These are phyloP conservation scores for Gobio occitaniae DNA, from an alignment of 2,797 vertebrate species.

Conservation along the genomic window DNA sequence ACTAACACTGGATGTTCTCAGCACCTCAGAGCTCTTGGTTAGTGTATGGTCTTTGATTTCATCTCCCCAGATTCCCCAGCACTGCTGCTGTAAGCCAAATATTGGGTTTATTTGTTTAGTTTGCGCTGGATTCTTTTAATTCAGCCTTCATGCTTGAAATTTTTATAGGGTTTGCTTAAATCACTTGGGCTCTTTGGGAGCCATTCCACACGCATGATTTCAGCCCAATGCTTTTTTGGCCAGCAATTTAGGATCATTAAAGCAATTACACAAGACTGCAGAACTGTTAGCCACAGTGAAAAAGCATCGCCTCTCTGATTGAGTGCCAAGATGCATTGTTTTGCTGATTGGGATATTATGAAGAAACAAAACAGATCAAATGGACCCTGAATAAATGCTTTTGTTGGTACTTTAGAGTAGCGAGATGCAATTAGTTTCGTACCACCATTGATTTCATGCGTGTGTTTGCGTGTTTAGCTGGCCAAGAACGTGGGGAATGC, in stretches of 20 bases:
- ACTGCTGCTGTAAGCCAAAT: not conserved
- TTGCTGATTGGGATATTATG: constrained; percentile 34
- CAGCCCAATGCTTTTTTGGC: not conserved
- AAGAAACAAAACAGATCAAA: constrained; percentile 46
- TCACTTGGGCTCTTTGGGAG: constrained; percentile 57
- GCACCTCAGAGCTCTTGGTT: constrained; percentile 98
- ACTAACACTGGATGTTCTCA: constrained; percentile 94
- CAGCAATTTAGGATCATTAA: constrained; percentile 41
- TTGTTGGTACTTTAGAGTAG: constrained; percentile 12
- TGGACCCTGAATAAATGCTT: constrained; percentile 34
- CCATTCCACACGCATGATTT: constrained; percentile 25
- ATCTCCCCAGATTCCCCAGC: constrained; percentile 22
- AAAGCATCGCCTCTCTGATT: constrained; percentile 30
- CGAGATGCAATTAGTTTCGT: constrained; percentile 18
- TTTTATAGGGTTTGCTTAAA: constrained; percentile 63
- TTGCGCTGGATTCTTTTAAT: not conserved
- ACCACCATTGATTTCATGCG: constrained; percentile 11
- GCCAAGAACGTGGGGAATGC: constrained; percentile 99
- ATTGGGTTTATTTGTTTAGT: not conserved
- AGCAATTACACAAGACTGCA: constrained; percentile 56
- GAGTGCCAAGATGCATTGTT: constrained; percentile 17
- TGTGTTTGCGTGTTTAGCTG: constrained; percentile 81
- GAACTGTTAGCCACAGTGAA: constrained; percentile 58
- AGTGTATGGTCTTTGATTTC: constrained; percentile 38
- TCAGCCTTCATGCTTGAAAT: constrained; percentile 61